These are phyloP conservation scores for Anabas testudineus DNA, from an alignment of 2,797 vertebrate species.

Conservation along the genomic window DNA sequence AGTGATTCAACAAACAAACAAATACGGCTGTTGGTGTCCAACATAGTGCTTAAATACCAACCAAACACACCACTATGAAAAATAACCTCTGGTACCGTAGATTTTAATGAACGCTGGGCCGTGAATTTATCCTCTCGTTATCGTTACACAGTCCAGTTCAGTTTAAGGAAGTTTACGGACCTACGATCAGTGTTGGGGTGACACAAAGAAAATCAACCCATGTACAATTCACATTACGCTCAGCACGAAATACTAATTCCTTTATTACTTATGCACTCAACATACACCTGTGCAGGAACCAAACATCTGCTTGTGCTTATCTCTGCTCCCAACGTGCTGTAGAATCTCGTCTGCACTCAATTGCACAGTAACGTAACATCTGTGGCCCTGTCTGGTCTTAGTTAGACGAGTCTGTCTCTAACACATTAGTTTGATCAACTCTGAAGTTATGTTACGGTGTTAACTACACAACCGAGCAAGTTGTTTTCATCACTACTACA, in stretches of 20 bases:
- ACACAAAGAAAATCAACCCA: background rate
- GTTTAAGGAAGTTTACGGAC: background rate
- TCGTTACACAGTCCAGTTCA: background rate
- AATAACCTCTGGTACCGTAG: background rate
- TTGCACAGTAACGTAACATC: conserved; percentile 31
- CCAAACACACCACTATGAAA: background rate
- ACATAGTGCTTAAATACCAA: background rate
- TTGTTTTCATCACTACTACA: background rate
- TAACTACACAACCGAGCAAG: background rate
- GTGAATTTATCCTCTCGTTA: background rate
- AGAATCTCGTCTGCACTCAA: conserved; percentile 31
- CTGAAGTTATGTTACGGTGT: background rate
- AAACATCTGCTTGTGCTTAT: conserved; percentile 51
- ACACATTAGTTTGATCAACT: conserved; percentile 1
- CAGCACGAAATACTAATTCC: background rate
- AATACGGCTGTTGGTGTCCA: background rate
- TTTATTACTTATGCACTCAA: conserved; percentile 1
- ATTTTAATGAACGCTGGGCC: background rate
- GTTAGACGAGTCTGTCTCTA: conserved; percentile 3
- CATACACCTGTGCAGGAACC: conserved; percentile 40
- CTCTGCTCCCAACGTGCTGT: conserved; percentile 33
- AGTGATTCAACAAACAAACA: background rate
- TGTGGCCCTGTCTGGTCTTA: conserved; percentile 20
- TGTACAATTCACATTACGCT: background rate
- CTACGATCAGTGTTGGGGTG: background rate